Conservation (phyloP, 1,140 invertebrate species). For the Lordiphosa clarofinis region DNA sequence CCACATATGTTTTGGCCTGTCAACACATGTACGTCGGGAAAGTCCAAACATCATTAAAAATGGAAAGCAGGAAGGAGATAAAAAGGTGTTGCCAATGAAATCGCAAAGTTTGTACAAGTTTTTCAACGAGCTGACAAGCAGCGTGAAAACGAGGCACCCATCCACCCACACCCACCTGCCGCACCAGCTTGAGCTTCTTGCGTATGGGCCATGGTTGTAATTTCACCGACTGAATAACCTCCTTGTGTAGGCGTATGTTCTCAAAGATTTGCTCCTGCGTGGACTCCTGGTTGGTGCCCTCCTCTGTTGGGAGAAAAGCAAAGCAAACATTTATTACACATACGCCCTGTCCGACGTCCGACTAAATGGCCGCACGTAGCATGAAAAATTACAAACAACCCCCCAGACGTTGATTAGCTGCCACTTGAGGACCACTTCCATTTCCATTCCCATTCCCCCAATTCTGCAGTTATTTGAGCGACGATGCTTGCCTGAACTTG, state of each 20-base stretch:
- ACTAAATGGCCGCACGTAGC: slow-evolving; percentile 58
- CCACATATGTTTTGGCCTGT: slow-evolving; percentile 91
- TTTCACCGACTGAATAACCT: slow-evolving; percentile 92
- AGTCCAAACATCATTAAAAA: slow-evolving; percentile 65
- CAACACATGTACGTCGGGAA: slow-evolving; percentile 34
- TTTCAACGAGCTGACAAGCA: slow-evolving; percentile 45
- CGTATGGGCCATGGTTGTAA: slow-evolving; percentile 93
- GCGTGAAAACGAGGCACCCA: slow-evolving; percentile 79
- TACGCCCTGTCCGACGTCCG: slow-evolving; percentile 42
- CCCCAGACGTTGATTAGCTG: slow-evolving; percentile 50
- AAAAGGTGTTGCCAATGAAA: slow-evolving; percentile 52
- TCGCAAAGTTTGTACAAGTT: slow-evolving; percentile 58
- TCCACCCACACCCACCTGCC: slow-evolving; percentile 82
- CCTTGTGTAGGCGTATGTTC: slow-evolving; percentile 95
- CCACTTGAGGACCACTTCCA: slow-evolving; percentile 31
- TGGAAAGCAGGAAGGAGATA: slow-evolving; percentile 31
- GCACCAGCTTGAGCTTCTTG: slow-evolving; percentile 91
- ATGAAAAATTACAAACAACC: slow-evolving; percentile 55
- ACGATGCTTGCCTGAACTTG: slow-evolving; percentile 89
- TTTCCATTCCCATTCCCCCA: slow-evolving; percentile 5
- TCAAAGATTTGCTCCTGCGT: slow-evolving; percentile 93
- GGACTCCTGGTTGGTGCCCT: slow-evolving; percentile 81
- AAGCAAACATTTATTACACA: slow-evolving; percentile 55
- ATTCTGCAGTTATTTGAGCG: no score
- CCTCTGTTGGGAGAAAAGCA: slow-evolving; percentile 83